Conservation (phyloP, 2,888 invertebrate species). For the Netelia fuscicornis region DNA sequence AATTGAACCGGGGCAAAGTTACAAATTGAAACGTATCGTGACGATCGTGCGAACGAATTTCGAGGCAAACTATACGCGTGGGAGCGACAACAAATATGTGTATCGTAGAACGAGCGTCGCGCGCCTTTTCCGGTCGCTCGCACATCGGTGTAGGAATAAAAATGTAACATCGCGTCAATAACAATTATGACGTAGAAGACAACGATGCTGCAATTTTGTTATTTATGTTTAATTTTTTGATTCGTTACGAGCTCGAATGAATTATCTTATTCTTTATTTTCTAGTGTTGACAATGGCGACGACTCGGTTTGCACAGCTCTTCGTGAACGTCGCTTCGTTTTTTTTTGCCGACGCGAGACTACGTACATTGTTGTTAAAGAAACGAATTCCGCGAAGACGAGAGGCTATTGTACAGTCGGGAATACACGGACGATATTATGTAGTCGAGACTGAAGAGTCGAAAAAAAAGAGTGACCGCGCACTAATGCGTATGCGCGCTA, state of each 20-base stretch:
- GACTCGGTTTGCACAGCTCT: constrained; percentile 14
- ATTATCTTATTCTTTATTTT: neutral
- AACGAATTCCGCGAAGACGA: constrained; percentile 2
- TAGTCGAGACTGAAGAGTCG: neutral
- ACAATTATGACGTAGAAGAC: no score
- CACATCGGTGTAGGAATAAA: no score
- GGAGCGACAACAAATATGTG: no score
- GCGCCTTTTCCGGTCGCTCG: no score
- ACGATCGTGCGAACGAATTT: no score
- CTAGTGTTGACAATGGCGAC: neutral
- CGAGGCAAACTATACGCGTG: no score
- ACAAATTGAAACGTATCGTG: no score
- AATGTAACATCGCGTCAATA: no score
- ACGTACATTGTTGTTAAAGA: constrained; percentile 6
- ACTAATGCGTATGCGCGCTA: neutral
- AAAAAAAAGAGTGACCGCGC: neutral
- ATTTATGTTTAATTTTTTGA: neutral
- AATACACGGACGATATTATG: neutral
- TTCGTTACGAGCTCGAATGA: neutral
- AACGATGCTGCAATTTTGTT: neutral
- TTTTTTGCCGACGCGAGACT: neutral
- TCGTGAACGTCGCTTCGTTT: neutral
- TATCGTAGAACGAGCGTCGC: no score
- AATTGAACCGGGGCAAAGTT: neutral
- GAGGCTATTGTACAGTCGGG: neutral